Evolutionary conservation across 2,113 vertebrate species (phyloP).

Genomic region (Phrynocephalus versicolor): DNA sequence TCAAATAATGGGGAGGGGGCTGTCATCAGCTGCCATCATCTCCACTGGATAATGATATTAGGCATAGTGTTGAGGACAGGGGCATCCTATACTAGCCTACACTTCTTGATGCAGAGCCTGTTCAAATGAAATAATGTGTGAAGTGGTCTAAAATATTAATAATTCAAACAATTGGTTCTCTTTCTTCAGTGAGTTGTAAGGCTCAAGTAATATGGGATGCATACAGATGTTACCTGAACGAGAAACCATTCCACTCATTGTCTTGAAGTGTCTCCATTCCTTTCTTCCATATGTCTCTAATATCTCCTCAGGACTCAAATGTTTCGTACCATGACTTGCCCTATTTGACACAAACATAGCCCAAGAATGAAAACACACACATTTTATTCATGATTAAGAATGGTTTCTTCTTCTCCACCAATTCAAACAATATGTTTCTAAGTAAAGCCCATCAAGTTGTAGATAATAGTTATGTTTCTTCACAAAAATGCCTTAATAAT

Average conservation of each 20-base stretch:
- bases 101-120: background rate
- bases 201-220: too few species aligned
- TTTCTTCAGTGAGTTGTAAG: background rate
- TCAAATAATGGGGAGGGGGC: background rate
- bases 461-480: background rate
- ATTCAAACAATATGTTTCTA: background rate
- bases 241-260: slow-evolving; percentile 83
- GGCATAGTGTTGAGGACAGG: background rate
- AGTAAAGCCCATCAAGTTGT: background rate
- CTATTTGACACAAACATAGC: slow-evolving; percentile 61
- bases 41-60: background rate
- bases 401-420: background rate
- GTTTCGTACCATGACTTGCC: slow-evolving; percentile 87
- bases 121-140: background rate
- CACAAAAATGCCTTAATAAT: background rate
- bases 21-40: too few species aligned
- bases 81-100: background rate
- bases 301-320: slow-evolving; percentile 82
- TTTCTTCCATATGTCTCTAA: slow-evolving; percentile 82
- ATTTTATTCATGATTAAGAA: background rate
- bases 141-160: background rate
- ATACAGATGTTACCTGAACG: slow-evolving; percentile 81
- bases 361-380: slow-evolving; percentile 22
- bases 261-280: slow-evolving; percentile 90
- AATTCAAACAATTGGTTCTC: background rate